phyloP scores from a whole-genome alignment of 2,113 vertebrate species.

The Jacana jacana region DNA sequence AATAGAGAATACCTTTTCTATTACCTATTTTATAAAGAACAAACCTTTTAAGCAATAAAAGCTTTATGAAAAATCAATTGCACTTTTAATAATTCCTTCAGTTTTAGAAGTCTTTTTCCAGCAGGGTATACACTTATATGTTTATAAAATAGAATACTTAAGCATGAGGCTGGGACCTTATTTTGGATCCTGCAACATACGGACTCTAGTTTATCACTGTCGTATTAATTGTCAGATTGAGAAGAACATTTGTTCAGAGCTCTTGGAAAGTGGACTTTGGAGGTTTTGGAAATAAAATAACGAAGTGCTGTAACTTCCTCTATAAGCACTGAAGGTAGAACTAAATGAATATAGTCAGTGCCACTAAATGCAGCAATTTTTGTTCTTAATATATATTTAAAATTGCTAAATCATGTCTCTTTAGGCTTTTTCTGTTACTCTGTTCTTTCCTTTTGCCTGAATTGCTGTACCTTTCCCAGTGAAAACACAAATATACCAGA shows the following conservation, averaged over 20 bases:
- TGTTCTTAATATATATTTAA: not conserved
- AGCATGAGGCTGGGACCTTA: not conserved
- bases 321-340: not conserved
- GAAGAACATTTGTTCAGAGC: not conserved
- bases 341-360: not conserved
- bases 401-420: not conserved
- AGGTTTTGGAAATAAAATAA: not conserved
- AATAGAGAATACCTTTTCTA: not conserved
- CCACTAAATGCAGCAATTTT: not conserved
- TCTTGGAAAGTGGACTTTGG: not conserved
- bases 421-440: not conserved
- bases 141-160: not conserved
- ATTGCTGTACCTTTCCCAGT: not conserved
- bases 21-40: fast-evolving
- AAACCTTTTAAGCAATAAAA: not conserved
- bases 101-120: not conserved
- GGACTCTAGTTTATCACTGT: not conserved
- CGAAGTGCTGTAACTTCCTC: not conserved
- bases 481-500: not conserved
- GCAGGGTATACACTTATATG: not conserved
- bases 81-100: not conserved
- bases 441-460: not conserved
- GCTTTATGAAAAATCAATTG: not conserved
- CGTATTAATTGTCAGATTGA: not conserved
- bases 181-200: not conserved